phyloP scores from a whole-genome alignment of 2,888 invertebrate genomes.

The Zygogramma bicolorata region DNA sequence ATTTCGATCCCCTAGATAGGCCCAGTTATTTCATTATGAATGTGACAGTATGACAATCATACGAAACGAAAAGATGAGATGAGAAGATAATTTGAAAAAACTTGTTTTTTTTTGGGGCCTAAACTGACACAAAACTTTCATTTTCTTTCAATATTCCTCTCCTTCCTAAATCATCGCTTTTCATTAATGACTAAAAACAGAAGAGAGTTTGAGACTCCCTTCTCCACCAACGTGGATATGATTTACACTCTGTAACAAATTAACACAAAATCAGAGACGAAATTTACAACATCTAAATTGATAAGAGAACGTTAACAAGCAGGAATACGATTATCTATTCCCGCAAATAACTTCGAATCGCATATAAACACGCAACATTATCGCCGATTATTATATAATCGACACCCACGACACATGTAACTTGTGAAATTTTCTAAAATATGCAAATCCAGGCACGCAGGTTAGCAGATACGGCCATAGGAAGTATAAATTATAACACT shows the following conservation, averaged over 20 bases:
- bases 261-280: neutral
- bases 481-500: slow-evolving; percentile 39
- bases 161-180: too few relatives aligned
- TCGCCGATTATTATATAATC: slow-evolving; percentile 38
- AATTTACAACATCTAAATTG: neutral
- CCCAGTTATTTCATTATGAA: too few relatives aligned
- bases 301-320: slow-evolving; percentile 6
- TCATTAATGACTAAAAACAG: too few relatives aligned
- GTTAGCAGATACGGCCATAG: slow-evolving; percentile 26
- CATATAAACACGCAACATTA: slow-evolving; percentile 12
- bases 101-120: too few relatives aligned
- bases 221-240: too few relatives aligned
- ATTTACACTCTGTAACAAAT: neutral
- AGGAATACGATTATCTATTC: neutral
- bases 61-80: too few relatives aligned
- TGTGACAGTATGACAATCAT: too few relatives aligned
- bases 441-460: slow-evolving; percentile 37
- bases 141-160: too few relatives aligned
- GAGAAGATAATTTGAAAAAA: too few relatives aligned
- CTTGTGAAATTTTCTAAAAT: slow-evolving; percentile 37
- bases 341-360: neutral
- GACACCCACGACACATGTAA: slow-evolving; percentile 36
- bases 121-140: too few relatives aligned
- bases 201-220: too few relatives aligned
- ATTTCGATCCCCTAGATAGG: too few relatives aligned